Base-by-base conservation (phyloP, 2,888 invertebrate genomes). In the Tortrix viridana region DNA sequence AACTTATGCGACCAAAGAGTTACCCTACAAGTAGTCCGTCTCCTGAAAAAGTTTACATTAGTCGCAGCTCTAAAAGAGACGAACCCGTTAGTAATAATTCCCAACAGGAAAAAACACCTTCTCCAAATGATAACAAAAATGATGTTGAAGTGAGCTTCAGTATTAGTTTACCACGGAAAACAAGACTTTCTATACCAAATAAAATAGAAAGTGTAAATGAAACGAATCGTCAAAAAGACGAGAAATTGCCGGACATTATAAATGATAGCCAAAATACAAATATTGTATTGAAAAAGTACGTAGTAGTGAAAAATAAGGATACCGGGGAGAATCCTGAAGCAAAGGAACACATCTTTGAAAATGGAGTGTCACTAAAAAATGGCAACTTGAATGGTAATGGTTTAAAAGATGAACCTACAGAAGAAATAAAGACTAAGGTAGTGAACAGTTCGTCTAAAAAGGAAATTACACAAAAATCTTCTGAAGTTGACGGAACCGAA, bases 1-100 rank as follows among this genome's bases (percentile, higher is more conserved):
- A 85, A 72, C 77, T 94, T 49, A 83, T 92, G 62, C 86, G 94
- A 23, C 94, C 94, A 18, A 94, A 94, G 73, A 94, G 94, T 77
- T 94, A 94, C 75, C 94, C 94, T n/a, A 87, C 87, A 5, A 84
- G 85, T 70, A 88, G 84, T 70, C 85, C 88, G 19, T 87, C 88
- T 6, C 89, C 89, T 22, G 91, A 92, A 73, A 92, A 91, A 76
- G 76, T 83, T 20, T 86, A 82, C 68, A 62, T 83, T 32, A 80
- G 68, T 67, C 84, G 85, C 41, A 81, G 72, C 57, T 58, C 70
- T 49, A 83, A 82, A 69, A 84, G 78, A 67, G 83, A 86, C 49
- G 84, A 86, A 55, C 41, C 65, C 49, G 77, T 79, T 69, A 74
- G 67, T 14, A 73, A 75, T 1, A 70, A 26, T 41, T 38, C 74